phyloP scores from a whole-genome alignment of 2,888 invertebrate species.

The Rugalucina vietnamica region DNA sequence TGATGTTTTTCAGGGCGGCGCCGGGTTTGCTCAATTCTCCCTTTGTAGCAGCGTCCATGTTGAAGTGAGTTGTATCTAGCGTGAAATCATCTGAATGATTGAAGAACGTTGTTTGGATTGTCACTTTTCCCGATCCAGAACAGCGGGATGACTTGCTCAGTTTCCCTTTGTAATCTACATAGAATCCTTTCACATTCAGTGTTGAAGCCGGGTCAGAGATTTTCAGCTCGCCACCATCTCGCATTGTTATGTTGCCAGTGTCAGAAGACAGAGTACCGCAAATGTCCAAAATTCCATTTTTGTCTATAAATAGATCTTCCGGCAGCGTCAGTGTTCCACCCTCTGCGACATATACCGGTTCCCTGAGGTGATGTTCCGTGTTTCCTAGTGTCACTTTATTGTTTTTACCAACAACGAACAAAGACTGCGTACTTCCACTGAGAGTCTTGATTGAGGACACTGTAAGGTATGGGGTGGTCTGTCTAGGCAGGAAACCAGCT shows the following conservation, averaged over 20 bases:
- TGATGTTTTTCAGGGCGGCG: conserved; percentile 12
- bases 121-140: conserved; percentile 31
- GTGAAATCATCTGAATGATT: conserved; percentile 50
- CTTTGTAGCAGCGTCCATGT: conserved; percentile 14
- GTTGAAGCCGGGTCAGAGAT: conserved; percentile 59
- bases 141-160: conserved; percentile 58
- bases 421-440: conserved; percentile 49
- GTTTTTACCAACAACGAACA: conserved; percentile 53
- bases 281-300: conserved; percentile 58
- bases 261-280: conserved; percentile 65
- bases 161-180: conserved; percentile 59
- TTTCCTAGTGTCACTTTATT: conserved; percentile 57
- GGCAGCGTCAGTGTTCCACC: conserved; percentile 66
- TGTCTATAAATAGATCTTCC: conserved; percentile 57
- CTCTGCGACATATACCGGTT: conserved; percentile 57
- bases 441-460: conserved; percentile 55
- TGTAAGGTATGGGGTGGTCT: conserved; percentile 35
- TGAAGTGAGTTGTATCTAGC: conserved; percentile 41
- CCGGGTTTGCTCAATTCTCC: conserved; percentile 31
- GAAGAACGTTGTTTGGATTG: conserved; percentile 40
- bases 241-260: conserved; percentile 53
- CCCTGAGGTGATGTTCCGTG: conserved; percentile 39
- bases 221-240: conserved; percentile 57
- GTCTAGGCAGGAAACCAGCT: conserved; percentile 55
- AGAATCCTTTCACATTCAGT: conserved; percentile 46